Percentiles rank a stretch among this genome's conserved stretches.
Conservation (phyloP, 2,888 invertebrate genomes). For the Crematogaster levior region DNA sequence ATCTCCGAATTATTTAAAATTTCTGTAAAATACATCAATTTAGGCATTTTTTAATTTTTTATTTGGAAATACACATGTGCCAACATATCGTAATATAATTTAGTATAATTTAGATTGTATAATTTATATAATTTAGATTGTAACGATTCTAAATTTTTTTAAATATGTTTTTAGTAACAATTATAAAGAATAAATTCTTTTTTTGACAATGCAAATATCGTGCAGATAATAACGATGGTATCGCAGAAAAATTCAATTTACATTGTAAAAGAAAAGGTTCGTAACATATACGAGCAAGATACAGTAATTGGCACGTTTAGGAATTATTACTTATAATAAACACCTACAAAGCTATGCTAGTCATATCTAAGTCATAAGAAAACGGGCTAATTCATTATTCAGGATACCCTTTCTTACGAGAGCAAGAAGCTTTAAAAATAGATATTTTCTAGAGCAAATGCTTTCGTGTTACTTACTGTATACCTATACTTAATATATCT, state of each 20-base stretch:
- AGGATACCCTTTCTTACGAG: neutral
- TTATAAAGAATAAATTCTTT: neutral
- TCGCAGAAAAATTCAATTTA: neutral
- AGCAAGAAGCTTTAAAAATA: neutral
- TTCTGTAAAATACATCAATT: neutral
- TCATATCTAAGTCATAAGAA: conserved; percentile 25
- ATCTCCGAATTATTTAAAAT: conserved; percentile 10
- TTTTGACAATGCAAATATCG: neutral
- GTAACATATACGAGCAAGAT: conserved; percentile 1
- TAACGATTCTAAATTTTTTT: neutral
- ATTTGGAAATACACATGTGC: neutral
- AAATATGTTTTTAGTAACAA: neutral
- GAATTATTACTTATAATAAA: neutral
- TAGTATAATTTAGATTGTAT: neutral
- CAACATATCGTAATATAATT: neutral
- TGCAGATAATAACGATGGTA: neutral
- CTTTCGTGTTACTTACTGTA: neutral
- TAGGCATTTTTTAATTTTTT: conserved; percentile 1
- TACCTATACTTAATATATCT: neutral
- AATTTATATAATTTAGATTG: neutral
- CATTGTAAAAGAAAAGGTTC: neutral
- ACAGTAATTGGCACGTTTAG: neutral
- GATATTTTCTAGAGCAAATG: conserved; percentile 5
- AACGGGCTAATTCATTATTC: conserved; percentile 18
- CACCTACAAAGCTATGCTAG: too few species aligned